Conservation (phyloP, 2,888 invertebrate species). For the Dromius quadrimaculatus region DNA sequence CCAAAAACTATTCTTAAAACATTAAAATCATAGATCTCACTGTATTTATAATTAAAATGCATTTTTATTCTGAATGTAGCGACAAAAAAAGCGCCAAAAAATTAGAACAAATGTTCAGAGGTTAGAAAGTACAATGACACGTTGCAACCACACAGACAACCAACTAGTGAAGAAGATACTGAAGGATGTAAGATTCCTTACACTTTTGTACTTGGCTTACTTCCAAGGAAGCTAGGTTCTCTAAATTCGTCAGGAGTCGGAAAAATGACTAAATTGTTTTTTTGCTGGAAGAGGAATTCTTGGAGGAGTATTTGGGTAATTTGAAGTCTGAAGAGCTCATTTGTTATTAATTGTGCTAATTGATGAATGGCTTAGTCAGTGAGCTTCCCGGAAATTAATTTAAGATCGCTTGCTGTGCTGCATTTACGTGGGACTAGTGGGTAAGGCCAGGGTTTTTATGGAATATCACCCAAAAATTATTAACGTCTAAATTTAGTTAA, state of each 20-base stretch:
- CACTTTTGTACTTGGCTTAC: neutral
- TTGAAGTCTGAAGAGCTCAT: no score
- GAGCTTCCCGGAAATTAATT: neutral
- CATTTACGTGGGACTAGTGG: neutral
- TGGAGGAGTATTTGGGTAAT: neutral
- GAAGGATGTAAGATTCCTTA: slow-evolving; percentile 4
- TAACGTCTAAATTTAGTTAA: no score
- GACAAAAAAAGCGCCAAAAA: neutral
- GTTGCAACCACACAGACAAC: neutral
- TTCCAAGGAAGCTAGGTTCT: neutral
- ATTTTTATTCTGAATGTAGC: neutral
- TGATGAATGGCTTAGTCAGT: neutral
- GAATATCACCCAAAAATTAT: neutral
- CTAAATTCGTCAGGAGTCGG: slow-evolving; percentile 12
- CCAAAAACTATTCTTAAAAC: neutral
- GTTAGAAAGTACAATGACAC: neutral
- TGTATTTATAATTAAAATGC: neutral
- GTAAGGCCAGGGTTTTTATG: neutral
- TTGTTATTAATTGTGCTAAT: slow-evolving; percentile 7
- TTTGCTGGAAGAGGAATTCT: neutral
- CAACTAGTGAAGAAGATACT: neutral
- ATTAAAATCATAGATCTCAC: neutral
- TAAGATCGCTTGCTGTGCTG: neutral
- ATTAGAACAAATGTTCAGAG: neutral
- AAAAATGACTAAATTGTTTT: slow-evolving; percentile 12